Conservation (phyloP, 2,888 invertebrate species). For the Itoplectis maculator region DNA sequence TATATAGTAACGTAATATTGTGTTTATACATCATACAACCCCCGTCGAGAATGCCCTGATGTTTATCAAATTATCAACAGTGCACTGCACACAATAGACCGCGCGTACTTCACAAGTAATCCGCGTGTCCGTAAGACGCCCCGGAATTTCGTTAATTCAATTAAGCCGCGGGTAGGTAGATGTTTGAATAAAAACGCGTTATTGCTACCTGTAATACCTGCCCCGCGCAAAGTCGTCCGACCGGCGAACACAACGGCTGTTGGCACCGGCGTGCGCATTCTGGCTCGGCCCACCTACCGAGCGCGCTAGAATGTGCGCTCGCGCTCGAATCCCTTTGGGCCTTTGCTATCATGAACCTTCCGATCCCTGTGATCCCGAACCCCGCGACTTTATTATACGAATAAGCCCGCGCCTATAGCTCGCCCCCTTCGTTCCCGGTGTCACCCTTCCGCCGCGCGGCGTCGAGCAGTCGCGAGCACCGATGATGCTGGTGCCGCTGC, state of each 20-base stretch:
- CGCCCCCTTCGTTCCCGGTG: constrained; percentile 3
- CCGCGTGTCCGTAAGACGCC: constrained; percentile 39
- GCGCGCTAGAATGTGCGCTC: neutral
- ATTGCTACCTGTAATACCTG: constrained; percentile 44
- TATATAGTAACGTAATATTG: no score
- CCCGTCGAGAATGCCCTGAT: no score
- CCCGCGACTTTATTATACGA: constrained; percentile 62
- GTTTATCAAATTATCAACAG: no score
- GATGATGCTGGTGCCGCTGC: no score
- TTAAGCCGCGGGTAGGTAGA: constrained; percentile 39
- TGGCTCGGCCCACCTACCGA: constrained; percentile 29
- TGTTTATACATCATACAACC: no score
- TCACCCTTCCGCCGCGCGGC: constrained; percentile 19
- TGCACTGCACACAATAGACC: no score
- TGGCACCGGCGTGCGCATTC: no score
- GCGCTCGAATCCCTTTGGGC: constrained; percentile 43
- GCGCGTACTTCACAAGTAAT: no score
- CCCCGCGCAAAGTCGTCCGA: neutral
- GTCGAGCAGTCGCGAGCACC: no score
- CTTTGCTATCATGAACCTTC: constrained; percentile 58
- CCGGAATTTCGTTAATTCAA: constrained; percentile 60
- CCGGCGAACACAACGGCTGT: neutral
- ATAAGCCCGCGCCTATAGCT: constrained; percentile 44
- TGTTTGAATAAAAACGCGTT: neutral
- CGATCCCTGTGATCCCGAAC: constrained; percentile 64